Percentiles rank a stretch among this genome's conserved stretches.
phyloP scores from a whole-genome alignment of 1,140 invertebrate genomes.

The Thaumatotibia leucotreta region DNA sequence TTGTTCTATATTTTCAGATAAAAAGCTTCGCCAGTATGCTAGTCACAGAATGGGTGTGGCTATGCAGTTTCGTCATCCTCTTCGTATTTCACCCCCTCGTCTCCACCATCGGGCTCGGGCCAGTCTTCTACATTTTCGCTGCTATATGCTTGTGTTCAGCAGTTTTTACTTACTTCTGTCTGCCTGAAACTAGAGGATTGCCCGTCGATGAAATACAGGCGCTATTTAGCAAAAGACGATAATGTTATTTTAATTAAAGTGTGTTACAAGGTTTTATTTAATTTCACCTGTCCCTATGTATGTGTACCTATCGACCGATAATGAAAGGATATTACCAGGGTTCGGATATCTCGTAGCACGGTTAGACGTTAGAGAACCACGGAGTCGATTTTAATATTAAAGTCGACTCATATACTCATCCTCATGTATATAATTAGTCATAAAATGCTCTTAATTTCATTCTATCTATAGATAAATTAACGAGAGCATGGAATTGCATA shows the following conservation, averaged over 20 bases:
- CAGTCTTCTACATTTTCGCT: slow-evolving; percentile 73
- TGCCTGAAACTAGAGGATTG: slow-evolving; percentile 84
- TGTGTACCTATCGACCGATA: no score
- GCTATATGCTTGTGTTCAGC: slow-evolving; percentile 61
- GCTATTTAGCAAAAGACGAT: slow-evolving; percentile 19
- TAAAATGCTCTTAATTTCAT: no score
- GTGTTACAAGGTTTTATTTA: no score
- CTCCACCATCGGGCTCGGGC: slow-evolving; percentile 66
- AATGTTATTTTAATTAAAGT: not conserved
- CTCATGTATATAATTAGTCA: no score
- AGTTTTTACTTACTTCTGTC: slow-evolving; percentile 66
- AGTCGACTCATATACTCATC: no score
- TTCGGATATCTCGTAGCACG: no score
- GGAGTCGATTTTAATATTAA: no score
- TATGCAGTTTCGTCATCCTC: slow-evolving; percentile 37
- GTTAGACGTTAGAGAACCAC: no score
- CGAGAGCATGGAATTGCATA: no score
- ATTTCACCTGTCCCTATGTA: no score
- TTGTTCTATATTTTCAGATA: slow-evolving; percentile 26
- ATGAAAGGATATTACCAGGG: no score
- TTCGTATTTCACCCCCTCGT: slow-evolving; percentile 57
- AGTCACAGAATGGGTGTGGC: slow-evolving; percentile 33
- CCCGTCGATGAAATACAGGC: slow-evolving; percentile 78
- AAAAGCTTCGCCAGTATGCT: slow-evolving; percentile 38
- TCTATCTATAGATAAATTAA: no score